Evolutionary conservation across 2,797 vertebrate species (phyloP), one percentile per base, ranked within the genome.

Genomic region (Fratercula arctica): DNA sequence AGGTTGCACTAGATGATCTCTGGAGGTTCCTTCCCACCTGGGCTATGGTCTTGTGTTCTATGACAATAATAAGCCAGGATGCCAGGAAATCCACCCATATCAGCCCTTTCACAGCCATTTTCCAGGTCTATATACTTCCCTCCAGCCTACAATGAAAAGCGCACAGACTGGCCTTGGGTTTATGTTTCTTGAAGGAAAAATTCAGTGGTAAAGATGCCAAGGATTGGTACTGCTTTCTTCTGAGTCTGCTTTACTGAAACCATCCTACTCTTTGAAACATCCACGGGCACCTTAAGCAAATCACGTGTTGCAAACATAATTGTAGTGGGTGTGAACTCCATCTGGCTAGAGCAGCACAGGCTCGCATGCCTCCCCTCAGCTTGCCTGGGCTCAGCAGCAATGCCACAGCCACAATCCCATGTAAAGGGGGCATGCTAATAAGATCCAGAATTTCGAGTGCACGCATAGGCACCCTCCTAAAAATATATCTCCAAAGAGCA

Each of bases 261-360:
- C 94, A 84, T 85, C 85, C 93, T 64, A 91, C 93, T 95, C 95
- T 83, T 56, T 66, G 82, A 78, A 95, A 91, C 90, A 92, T 87
- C 89, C 89, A 51, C 90, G 68, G 87, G 76, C 94, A 96, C 92
- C 94, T 97, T 78, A 81, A 86, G 92, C 90, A 92, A 76, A 76
- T 93, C 96, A 96, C 80, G 93, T 96, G 93, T 96, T 74, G 72
- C 94, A 95, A 95, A 96, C 96, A 97, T 96, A 97, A 96, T 95
- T 95, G 94, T 93, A 94, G 96, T 97, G 96, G 96, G 96, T 86
- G 96, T 95, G 93, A 94, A 86, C 73, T 96, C 96, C 96, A 97
- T 97, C 96, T 97, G 96, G 90, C 87, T 79, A 6, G 80, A 69
- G 74, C 87, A 51, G 64, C 3, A 5, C 89, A 31, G 63, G 83